phyloP scores from a whole-genome alignment of 2,113 vertebrate genomes.

The Pluvialis apricaria region DNA sequence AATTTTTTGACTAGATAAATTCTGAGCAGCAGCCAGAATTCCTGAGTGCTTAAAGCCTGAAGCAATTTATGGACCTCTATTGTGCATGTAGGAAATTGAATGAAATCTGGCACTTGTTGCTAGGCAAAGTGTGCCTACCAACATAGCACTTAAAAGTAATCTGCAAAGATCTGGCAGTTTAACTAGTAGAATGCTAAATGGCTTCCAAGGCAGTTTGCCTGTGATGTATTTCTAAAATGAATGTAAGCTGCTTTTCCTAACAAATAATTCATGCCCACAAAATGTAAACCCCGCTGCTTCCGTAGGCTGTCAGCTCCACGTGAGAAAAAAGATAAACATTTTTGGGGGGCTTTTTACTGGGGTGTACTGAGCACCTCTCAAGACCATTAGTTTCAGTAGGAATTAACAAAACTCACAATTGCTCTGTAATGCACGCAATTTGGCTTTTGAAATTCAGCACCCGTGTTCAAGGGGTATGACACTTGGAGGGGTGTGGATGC shows the following conservation, averaged over 20 bases:
- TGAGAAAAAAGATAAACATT: background rate
- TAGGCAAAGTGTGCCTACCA: slow-evolving; percentile 36
- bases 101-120: slow-evolving; percentile 52
- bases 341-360: background rate
- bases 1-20: background rate
- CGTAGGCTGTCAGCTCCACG: background rate
- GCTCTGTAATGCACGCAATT: background rate
- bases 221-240: background rate
- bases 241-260: background rate
- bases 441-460: background rate
- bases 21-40: background rate
- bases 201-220: background rate
- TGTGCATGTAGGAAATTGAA: background rate
- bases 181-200: slow-evolving; percentile 19
- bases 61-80: background rate
- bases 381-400: background rate
- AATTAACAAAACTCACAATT: background rate
- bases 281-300: background rate
- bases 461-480: background rate
- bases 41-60: background rate
- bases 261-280: background rate
- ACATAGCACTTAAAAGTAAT: slow-evolving; percentile 5
- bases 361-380: background rate
- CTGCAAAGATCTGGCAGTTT: background rate
- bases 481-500: background rate